A percentile compares a stretch with the other conserved stretches of the same genome.
These are phyloP conservation scores for Alectura lathami DNA, from an alignment of 2,113 vertebrate species.

Conservation along the genomic window DNA sequence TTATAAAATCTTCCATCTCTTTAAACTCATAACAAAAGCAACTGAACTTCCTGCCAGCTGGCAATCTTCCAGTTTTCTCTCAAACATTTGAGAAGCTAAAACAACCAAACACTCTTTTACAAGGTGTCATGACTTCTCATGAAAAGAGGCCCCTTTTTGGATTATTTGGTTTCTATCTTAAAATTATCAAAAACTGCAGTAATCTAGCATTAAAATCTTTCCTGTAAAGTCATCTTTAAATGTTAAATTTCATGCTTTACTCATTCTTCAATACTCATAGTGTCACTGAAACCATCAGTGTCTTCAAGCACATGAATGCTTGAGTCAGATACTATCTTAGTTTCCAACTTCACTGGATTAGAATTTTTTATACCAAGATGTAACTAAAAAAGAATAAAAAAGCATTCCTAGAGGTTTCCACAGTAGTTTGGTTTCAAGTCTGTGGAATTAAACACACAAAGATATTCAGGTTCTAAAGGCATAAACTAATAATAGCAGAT, in stretches of 20 bases:
- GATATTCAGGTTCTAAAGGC: too few relatives aligned
- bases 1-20: not conserved
- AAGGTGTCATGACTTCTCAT: not conserved
- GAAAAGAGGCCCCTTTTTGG: not conserved
- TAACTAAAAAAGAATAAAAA: too few relatives aligned
- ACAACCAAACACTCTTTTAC: not conserved
- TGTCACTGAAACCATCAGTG: not conserved
- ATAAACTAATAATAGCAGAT: too few relatives aligned
- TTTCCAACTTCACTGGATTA: too few relatives aligned
- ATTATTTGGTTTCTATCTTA: not conserved
- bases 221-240: not conserved
- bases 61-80: not conserved
- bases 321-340: too few relatives aligned
- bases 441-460: too few relatives aligned
- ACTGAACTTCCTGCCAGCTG: not conserved
- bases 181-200: not conserved
- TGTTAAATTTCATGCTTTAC: not conserved
- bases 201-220: not conserved
- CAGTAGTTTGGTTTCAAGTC: too few relatives aligned
- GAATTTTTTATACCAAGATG: too few relatives aligned
- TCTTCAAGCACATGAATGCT: not conserved
- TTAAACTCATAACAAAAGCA: not conserved
- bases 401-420: too few relatives aligned
- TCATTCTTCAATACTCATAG: not conserved
- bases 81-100: not conserved